A percentile compares a stretch with the other conserved stretches of the same genome.
Conservation (phyloP, 2,888 invertebrate genomes). For the Spisula subtruncata region DNA sequence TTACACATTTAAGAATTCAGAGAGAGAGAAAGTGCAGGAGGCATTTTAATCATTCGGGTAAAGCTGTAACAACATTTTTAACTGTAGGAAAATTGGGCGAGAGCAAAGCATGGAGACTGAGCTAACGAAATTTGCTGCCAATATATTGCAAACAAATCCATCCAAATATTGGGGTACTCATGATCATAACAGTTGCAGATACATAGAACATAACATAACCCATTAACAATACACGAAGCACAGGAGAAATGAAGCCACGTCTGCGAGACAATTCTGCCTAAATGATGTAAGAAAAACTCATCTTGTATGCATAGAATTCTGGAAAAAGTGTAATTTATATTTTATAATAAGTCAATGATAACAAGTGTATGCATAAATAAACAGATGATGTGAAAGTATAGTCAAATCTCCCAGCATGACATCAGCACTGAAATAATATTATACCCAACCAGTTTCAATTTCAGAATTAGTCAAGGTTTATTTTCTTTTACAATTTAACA, state of each 20-base stretch:
- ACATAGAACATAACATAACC: neutral
- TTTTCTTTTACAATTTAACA: too few relatives aligned
- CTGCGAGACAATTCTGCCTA: neutral
- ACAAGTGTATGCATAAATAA: neutral
- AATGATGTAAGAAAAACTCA: neutral
- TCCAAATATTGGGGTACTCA: neutral
- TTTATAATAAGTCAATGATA: neutral
- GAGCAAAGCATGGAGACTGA: neutral
- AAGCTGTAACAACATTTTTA: neutral
- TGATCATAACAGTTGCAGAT: neutral
- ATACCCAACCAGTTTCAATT: neutral
- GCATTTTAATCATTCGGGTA: neutral
- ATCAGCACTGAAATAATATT: neutral
- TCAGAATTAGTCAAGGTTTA: neutral
- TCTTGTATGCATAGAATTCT: too few relatives aligned
- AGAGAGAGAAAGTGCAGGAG: neutral
- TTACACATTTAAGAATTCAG: neutral
- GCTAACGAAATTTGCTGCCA: neutral
- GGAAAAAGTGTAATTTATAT: neutral
- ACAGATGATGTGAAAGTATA: neutral
- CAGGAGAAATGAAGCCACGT: neutral
- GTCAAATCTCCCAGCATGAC: too few relatives aligned
- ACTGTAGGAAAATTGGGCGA: neutral
- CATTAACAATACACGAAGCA: neutral
- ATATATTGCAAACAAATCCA: neutral